Evolutionary conservation across 2,888 invertebrate species (phyloP).

Genomic region (Leptinotarsa peninsularis): DNA sequence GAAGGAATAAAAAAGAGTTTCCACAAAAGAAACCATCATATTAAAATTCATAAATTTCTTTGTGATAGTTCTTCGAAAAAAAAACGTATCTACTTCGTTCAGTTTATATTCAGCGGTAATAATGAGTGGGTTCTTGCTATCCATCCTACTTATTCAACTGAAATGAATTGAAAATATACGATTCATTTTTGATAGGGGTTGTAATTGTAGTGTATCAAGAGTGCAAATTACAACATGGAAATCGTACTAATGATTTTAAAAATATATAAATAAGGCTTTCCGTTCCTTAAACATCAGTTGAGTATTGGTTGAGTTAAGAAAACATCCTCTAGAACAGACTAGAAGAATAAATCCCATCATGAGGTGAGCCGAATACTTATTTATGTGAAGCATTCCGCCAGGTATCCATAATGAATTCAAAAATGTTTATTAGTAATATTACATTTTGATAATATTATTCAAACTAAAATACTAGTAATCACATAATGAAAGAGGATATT

Average conservation of each 20-base stretch:
- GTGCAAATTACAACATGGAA: not conserved
- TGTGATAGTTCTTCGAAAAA: not conserved
- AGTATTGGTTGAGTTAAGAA: not conserved
- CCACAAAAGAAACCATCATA: not conserved
- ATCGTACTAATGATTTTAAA: not conserved
- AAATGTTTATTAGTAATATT: too few relatives aligned
- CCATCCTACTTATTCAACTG: not conserved
- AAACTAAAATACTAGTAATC: too few relatives aligned
- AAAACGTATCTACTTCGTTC: not conserved
- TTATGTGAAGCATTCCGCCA: not conserved
- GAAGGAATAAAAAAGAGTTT: not conserved
- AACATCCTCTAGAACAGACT: not conserved
- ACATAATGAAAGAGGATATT: too few relatives aligned
- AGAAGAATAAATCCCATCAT: not conserved
- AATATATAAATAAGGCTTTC: not conserved
- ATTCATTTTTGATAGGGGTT: constrained; percentile 3
- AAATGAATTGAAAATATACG: not conserved
- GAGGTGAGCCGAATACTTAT: not conserved
- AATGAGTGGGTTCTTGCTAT: not conserved
- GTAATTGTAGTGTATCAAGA: not conserved
- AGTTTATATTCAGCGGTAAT: not conserved
- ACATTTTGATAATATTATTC: too few relatives aligned
- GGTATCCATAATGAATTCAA: too few relatives aligned
- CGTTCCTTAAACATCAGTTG: not conserved
- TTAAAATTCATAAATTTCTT: not conserved